Evolutionary conservation across 2,888 invertebrate genomes (phyloP).

Genomic region (Fissipunctia ypsillon): DNA sequence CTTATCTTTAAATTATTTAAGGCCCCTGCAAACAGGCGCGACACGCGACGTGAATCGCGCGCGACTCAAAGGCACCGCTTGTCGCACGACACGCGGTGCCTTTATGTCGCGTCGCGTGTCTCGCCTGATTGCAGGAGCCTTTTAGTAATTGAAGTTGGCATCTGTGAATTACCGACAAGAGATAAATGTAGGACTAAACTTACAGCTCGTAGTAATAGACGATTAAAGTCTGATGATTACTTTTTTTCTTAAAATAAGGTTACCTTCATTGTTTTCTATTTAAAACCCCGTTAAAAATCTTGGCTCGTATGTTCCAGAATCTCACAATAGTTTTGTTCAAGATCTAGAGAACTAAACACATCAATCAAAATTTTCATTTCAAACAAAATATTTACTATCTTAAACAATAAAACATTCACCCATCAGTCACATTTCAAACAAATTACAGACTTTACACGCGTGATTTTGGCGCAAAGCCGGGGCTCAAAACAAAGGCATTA

Average conservation of each 20-base stretch:
- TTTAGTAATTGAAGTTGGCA: conserved; percentile 21
- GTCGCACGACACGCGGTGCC: no score
- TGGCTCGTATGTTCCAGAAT: background rate
- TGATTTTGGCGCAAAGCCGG: conserved; percentile 30
- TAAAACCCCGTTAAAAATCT: no score
- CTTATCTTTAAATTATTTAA: conserved; percentile 32
- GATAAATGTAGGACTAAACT: background rate
- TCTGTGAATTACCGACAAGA: conserved; percentile 5
- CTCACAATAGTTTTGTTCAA: background rate
- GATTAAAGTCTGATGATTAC: background rate
- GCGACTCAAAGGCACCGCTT: no score
- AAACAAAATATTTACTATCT: background rate
- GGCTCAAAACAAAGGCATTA: conserved; percentile 51
- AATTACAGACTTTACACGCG: conserved; percentile 23
- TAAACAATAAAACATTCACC: background rate
- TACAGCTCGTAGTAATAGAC: no score
- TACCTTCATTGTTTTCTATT: background rate
- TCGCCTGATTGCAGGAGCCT: no score
- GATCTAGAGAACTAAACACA: background rate
- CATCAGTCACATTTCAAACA: conserved; percentile 23
- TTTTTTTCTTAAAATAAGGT: background rate
- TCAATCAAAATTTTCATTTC: background rate
- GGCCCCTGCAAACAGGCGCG: no score
- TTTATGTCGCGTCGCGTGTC: no score
- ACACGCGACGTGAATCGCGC: no score